These are phyloP conservation scores for Ceyx erithaca DNA, from an alignment of 2,797 vertebrate species.

Conservation along the genomic window DNA sequence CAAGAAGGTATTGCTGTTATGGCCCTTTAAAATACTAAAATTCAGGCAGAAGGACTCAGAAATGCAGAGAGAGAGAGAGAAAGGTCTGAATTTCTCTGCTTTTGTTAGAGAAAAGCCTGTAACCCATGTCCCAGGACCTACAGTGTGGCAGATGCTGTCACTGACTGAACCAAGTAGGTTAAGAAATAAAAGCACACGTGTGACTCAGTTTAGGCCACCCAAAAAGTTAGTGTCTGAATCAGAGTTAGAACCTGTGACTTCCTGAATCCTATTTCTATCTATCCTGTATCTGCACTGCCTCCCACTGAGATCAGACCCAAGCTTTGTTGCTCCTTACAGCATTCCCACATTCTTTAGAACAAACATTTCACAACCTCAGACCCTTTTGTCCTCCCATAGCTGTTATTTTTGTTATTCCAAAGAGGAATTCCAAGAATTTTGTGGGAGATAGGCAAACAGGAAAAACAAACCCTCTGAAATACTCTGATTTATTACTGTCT, in stretches of 20 bases:
- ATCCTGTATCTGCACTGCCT: not conserved
- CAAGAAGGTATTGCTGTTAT: not conserved
- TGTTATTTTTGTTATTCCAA: constrained; percentile 58
- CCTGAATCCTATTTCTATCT: not conserved
- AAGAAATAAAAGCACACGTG: not conserved
- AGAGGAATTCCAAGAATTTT: constrained; percentile 60
- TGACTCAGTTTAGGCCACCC: constrained; percentile 26
- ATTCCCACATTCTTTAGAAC: constrained; percentile 56
- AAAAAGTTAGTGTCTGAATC: not conserved
- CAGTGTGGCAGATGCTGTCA: not conserved
- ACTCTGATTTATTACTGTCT: constrained; percentile 44
- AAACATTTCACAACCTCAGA: constrained; percentile 66
- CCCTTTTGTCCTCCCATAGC: constrained; percentile 56
- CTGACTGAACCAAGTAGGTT: not conserved
- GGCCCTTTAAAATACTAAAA: not conserved
- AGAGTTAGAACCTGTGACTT: constrained; percentile 10
- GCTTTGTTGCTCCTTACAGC: constrained; percentile 16
- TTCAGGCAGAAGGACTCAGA: not conserved
- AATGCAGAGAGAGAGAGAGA: not conserved
- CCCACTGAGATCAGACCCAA: constrained; percentile 46
- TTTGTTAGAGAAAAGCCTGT: not conserved
- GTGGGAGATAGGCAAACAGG: constrained; percentile 54
- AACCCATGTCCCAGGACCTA: not conserved
- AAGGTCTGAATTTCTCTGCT: not conserved
- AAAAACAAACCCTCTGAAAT: constrained; percentile 53